A percentile compares a stretch with the other conserved stretches of the same genome.
phyloP scores from a whole-genome alignment of 2,888 invertebrate genomes.

The Penaeus monodon region DNA sequence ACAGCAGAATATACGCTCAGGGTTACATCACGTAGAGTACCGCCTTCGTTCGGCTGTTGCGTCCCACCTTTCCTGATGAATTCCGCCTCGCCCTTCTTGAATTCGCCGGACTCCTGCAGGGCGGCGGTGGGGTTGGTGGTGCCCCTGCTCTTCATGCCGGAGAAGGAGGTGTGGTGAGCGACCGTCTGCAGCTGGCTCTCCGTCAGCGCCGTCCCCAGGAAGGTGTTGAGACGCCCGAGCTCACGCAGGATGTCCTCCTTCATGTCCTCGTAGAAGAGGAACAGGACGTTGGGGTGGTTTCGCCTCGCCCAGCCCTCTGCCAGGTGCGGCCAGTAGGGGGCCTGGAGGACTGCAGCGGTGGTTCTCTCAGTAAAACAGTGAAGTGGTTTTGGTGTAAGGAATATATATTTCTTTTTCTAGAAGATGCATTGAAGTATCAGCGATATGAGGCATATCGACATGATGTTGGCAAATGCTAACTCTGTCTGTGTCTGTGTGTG shows the following conservation, averaged over 20 bases:
- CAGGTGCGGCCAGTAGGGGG: conserved; percentile 36
- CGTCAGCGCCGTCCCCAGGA: conserved; percentile 33
- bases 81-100: conserved; percentile 3
- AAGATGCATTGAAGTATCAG: not conserved
- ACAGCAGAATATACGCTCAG: no score
- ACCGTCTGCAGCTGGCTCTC: conserved; percentile 29
- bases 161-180: conserved; percentile 9
- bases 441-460: not conserved
- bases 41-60: no score
- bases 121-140: conserved; percentile 10
- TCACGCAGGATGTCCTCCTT: conserved; percentile 34
- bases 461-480: no score
- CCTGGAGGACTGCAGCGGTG: not conserved
- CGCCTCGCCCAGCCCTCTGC: conserved; percentile 28
- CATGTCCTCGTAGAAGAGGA: conserved; percentile 47
- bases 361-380: not conserved
- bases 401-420: not conserved
- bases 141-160: conserved; percentile 26
- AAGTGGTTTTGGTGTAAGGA: not conserved
- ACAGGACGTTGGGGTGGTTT: conserved; percentile 31
- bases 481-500: no score
- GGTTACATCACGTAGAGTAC: not conserved
- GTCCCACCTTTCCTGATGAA: conserved; percentile 46
- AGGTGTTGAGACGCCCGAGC: conserved; percentile 24
- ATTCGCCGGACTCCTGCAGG: not conserved